phyloP scores from a whole-genome alignment of 2,113 vertebrate species.

The Malurus cyaneus region DNA sequence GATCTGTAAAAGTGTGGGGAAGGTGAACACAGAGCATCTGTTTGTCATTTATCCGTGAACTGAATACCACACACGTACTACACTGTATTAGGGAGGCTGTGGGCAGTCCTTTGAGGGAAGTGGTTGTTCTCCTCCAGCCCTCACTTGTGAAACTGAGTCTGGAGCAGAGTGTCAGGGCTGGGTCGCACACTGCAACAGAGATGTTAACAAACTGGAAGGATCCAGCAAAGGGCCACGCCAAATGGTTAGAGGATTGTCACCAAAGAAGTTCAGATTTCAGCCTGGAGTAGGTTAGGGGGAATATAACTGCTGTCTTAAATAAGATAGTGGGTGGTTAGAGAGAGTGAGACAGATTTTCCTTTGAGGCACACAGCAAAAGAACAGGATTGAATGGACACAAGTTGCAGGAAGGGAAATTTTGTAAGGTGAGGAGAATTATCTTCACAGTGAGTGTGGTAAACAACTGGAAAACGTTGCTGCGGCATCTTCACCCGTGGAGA shows the following conservation, averaged over 20 bases:
- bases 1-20: not conserved
- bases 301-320: not conserved
- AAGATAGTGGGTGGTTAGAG: not conserved
- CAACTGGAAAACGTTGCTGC: not conserved
- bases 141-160: not conserved
- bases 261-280: not conserved
- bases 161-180: not conserved
- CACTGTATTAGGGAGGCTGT: not conserved
- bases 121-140: not conserved
- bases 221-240: not conserved
- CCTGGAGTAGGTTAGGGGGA: not conserved
- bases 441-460: not conserved
- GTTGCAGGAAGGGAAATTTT: not conserved
- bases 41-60: not conserved
- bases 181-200: not conserved
- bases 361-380: not conserved
- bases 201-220: not conserved
- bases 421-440: not conserved
- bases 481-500: not conserved
- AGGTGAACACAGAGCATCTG: not conserved
- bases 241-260: not conserved
- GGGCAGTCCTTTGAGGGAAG: not conserved
- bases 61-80: not conserved
- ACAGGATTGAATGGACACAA: not conserved
- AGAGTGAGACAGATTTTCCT: not conserved